These are phyloP conservation scores for Temnothorax ravouxi DNA, from an alignment of 2,888 invertebrate species.

Conservation along the genomic window DNA sequence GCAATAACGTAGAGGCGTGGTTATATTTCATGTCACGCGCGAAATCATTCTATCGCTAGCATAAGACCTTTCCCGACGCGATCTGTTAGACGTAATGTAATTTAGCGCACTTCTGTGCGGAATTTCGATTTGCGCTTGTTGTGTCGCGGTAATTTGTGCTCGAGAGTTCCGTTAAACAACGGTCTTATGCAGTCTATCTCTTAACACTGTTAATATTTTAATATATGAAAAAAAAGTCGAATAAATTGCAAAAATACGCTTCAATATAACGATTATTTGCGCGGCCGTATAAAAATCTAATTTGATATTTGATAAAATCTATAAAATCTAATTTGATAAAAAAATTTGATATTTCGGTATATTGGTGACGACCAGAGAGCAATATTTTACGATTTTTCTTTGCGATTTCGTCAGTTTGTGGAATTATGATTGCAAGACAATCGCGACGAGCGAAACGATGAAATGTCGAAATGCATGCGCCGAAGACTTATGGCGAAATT, in stretches of 20 bases:
- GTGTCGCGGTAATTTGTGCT: constrained; percentile 3
- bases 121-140: constrained; percentile 17
- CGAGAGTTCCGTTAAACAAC: neutral
- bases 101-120: constrained; percentile 4
- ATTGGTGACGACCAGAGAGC: neutral
- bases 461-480: constrained; percentile 10
- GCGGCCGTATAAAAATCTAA: neutral
- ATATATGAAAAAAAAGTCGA: neutral
- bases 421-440: constrained; percentile 17
- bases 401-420: neutral
- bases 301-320: constrained; percentile 17
- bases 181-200: neutral
- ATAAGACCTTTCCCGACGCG: neutral
- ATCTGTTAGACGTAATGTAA: constrained; percentile 21
- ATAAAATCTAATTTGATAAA: neutral
- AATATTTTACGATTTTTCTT: neutral
- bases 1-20: constrained; percentile 38
- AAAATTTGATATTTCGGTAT: constrained; percentile 1
- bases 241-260: neutral
- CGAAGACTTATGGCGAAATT: constrained; percentile 65
- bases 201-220: neutral
- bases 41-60: constrained; percentile 39
- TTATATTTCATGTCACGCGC: constrained; percentile 50
- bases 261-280: neutral
- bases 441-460: constrained; percentile 15